A percentile compares a stretch with the other conserved stretches of the same genome.
phyloP scores from a whole-genome alignment of 2,113 vertebrate species.

The Haemorhous mexicanus region DNA sequence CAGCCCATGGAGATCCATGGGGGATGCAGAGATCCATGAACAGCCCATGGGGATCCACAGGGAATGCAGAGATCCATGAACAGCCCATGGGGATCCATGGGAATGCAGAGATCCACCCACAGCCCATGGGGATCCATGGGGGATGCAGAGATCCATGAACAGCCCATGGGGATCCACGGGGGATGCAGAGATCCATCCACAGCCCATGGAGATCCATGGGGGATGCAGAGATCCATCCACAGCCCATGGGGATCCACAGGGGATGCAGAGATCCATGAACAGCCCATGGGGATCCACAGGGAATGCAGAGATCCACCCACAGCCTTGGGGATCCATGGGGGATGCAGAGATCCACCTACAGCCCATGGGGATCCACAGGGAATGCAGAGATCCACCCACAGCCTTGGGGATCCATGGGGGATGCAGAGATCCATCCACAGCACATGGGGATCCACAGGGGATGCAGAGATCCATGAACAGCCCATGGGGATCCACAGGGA shows the following conservation, averaged over 20 bases:
- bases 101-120: no score
- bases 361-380: neutral
- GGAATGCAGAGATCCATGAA: no score
- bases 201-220: no score
- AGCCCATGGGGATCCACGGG: neutral
- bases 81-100: no score
- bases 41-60: no score
- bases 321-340: neutral
- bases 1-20: no score
- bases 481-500: neutral
- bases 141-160: neutral
- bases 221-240: neutral
- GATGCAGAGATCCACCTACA: neutral
- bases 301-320: neutral
- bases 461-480: neutral
- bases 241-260: neutral
- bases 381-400: neutral
- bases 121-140: no score
- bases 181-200: no score
- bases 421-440: neutral
- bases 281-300: neutral
- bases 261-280: neutral
- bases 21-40: no score
- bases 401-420: no score
- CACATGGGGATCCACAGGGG: neutral